Evolutionary conservation across 2,113 vertebrate genomes (phyloP), one percentile per base, ranked within the genome.

Genomic region (Ochotona princeps): DNA sequence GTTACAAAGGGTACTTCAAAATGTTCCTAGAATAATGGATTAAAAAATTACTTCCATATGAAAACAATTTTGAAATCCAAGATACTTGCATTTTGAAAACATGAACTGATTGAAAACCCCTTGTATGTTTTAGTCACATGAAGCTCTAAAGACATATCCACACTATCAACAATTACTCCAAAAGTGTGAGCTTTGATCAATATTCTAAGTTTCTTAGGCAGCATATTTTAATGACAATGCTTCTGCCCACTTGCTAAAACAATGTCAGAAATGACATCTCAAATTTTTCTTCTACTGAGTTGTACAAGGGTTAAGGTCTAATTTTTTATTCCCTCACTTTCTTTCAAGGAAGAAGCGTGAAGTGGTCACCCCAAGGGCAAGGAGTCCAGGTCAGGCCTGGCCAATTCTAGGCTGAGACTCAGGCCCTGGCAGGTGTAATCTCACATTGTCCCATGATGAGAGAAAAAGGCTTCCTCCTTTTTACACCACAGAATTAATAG

Each of bases 341-440:
- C 21, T 66, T 87, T 87, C 57, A 57, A 15, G 5, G 12, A 70
- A 60, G 70, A 8, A 75, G 44, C 8, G 57, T 14, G 23, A 5
- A 14, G 5, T 18, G 1, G 4, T 13, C 12, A 80, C 6, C 47
- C n/a, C 32, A 76, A 65, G 0, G 13, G 9, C 20, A 8, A 85
- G 23, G 17, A 51, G 49, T 38, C 7, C 32, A 20, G 3, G 44
- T 8, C 1, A 44, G 32, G 21, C 11, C 9, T 85, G 57, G 26
- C 75, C 51, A 70, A 12, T 6, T 30, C 57, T 2, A 66, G 25
- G 3, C 5, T 9, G 20, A 82, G 38, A 83, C 1, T 26, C 25
- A 49, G 0, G 0, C 44, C 18, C 38, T 51, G 20, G 32, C 13
- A 47, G 35, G 4, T 13, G 0, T 3, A 14, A 20, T n/a, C 35